Evolutionary conservation across 2,113 vertebrate genomes (phyloP).

Genomic region (Vicugna pacos): DNA sequence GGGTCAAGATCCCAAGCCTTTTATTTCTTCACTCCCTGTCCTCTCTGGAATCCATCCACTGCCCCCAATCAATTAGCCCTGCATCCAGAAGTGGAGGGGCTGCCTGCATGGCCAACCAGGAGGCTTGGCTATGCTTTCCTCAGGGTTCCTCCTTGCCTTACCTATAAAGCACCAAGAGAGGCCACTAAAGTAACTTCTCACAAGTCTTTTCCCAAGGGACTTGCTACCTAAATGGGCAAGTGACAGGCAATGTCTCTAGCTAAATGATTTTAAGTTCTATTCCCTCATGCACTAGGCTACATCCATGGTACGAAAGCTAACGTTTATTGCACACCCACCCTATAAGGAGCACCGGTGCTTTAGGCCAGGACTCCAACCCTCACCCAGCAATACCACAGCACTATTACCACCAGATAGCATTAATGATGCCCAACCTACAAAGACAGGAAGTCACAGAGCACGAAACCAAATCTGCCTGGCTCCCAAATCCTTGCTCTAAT

Average conservation of each 20-base stretch:
- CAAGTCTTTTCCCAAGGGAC: neutral
- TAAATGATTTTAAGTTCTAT: neutral
- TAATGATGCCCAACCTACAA: neutral
- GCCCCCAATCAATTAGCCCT: rapidly evolving
- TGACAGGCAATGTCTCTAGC: neutral
- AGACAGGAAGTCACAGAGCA: neutral
- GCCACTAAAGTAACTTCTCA: neutral
- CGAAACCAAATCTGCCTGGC: neutral
- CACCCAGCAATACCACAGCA: neutral
- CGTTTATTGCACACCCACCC: too few relatives aligned
- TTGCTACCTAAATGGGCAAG: neutral
- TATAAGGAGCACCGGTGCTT: neutral
- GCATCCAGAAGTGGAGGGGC: rapidly evolving
- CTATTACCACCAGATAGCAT: neutral
- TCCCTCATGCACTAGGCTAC: too few relatives aligned
- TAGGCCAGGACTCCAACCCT: neutral
- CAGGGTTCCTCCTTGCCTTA: neutral
- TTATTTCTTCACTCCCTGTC: neutral
- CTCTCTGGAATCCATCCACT: neutral
- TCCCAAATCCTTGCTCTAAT: neutral
- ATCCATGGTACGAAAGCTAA: rapidly evolving
- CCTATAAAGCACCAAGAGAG: neutral
- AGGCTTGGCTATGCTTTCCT: neutral
- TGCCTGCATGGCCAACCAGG: rapidly evolving
- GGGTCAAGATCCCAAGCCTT: neutral